Evolutionary conservation across 2,797 vertebrate species (phyloP).

Genomic region (Phrynocephalus vlangalii): DNA sequence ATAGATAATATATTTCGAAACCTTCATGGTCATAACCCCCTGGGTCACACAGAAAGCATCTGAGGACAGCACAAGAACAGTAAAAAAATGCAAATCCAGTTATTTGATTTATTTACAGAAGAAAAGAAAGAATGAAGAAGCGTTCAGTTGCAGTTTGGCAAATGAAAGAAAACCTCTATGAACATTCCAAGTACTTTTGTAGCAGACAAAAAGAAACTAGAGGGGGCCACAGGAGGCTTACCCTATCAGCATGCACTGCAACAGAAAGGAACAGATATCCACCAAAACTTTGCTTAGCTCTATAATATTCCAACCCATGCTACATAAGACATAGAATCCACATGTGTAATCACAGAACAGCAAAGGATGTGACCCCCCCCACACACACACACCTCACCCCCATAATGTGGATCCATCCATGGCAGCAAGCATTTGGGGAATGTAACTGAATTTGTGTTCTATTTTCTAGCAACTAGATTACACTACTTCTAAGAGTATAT

Average conservation of each 20-base stretch:
- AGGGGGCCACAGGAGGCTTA: not conserved
- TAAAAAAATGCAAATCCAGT: not conserved
- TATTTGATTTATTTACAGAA: too few relatives aligned
- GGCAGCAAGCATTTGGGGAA: not conserved
- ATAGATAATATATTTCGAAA: not conserved
- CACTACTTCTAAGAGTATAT: not conserved
- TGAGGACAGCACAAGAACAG: not conserved
- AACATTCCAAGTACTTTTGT: not conserved
- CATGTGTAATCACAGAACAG: not conserved
- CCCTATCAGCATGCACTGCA: not conserved
- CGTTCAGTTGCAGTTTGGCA: too few relatives aligned
- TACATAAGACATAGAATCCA: not conserved
- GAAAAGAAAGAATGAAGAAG: too few relatives aligned
- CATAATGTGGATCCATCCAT: not conserved
- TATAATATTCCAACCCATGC: not conserved
- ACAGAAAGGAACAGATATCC: not conserved
- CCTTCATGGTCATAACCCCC: not conserved
- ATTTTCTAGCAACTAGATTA: not conserved
- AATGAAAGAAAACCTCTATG: too few relatives aligned
- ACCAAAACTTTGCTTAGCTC: not conserved
- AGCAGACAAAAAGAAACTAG: not conserved
- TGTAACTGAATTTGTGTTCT: not conserved
- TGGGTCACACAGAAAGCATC: not conserved
- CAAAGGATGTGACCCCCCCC: not conserved
- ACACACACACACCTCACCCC: too few relatives aligned